phyloP scores from a whole-genome alignment of 35 echinoderm and acorn worm species.

The Heliocidaris erythrogramma region DNA sequence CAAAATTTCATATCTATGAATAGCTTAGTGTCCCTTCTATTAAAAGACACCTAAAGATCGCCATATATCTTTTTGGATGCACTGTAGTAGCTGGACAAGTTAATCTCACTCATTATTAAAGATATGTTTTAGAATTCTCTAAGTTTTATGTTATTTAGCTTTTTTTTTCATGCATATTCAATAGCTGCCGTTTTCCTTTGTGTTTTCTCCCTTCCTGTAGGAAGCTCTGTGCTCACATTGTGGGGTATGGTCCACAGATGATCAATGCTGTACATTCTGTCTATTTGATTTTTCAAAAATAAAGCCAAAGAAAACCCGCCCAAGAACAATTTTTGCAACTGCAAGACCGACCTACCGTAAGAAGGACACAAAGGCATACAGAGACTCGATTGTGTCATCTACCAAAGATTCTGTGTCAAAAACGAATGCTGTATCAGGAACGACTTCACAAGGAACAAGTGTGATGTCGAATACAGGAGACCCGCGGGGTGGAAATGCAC shows the following conservation, averaged over 20 bases:
- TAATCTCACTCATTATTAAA: background rate
- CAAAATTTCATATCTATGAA: too few relatives aligned
- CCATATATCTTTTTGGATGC: too few relatives aligned
- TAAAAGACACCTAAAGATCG: too few relatives aligned
- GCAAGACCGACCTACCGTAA: conserved; percentile 12
- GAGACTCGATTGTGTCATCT: background rate
- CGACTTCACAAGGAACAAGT: too few relatives aligned
- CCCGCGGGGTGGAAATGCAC: background rate
- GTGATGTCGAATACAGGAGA: background rate
- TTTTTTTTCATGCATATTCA: background rate
- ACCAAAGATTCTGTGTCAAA: background rate
- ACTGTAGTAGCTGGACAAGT: too few relatives aligned
- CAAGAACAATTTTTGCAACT: background rate
- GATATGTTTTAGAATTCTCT: background rate
- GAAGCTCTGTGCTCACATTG: conserved; percentile 52
- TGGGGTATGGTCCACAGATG: conserved; percentile 35
- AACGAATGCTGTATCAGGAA: background rate
- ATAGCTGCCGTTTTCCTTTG: background rate
- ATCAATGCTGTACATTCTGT: background rate
- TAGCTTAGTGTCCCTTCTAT: too few relatives aligned
- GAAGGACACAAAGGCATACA: background rate
- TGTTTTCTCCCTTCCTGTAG: background rate
- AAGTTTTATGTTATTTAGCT: background rate
- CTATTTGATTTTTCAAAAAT: background rate
- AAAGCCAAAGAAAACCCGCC: conserved; percentile 25